Base-by-base conservation (phyloP, 1,140 invertebrate genomes). In the Euschistus heros region DNA sequence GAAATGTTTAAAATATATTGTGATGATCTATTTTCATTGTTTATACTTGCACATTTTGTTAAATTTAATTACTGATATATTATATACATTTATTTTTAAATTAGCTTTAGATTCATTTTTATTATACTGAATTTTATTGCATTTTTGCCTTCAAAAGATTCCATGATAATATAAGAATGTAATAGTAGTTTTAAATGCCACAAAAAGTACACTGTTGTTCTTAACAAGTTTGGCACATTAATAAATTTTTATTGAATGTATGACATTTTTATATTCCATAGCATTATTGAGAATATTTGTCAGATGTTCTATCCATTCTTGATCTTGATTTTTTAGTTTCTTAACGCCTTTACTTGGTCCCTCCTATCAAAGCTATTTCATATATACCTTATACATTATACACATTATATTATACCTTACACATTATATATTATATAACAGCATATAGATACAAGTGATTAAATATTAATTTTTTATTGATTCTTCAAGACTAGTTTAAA, bases 21-120 rank as follows among this genome's bases (percentile, higher is more conserved):
- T 50, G 47, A 50, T 50, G 47, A 20, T 50, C 22, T 50, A 20
- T 50, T 50, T 50, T 50, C n/a, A 50, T 50, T 50, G 47, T 50
- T 50, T 50, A n/a, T 50, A 20, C 10, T 6, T 20, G n/a, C 47
- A 18, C n/a, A 50, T 50, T 50, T 8, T 50, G 2, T 50, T 50
- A 18, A 50, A 20, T 50, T 47, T 50, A 50, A 13, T 50, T 50
- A 50, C 22, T 20, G n/a, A 50, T 50, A 50, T 50, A 50, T 50
- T 50, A 20, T 50, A 50, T 50, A 50, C 3, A 22, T 20, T n/a
- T 50, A 50, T 50, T 5, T 20, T 50, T 20, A 22, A 50, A 50
- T 50, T 20, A 18, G n/a, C 10, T 18, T 20, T 20, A 50, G 47
- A 22, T 20, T 50, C 22, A 20, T 8, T 50, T 50, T 50, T 50